These are phyloP conservation scores for Harmothoe impar DNA, from an alignment of 2,888 invertebrate species.

Conservation along the genomic window DNA sequence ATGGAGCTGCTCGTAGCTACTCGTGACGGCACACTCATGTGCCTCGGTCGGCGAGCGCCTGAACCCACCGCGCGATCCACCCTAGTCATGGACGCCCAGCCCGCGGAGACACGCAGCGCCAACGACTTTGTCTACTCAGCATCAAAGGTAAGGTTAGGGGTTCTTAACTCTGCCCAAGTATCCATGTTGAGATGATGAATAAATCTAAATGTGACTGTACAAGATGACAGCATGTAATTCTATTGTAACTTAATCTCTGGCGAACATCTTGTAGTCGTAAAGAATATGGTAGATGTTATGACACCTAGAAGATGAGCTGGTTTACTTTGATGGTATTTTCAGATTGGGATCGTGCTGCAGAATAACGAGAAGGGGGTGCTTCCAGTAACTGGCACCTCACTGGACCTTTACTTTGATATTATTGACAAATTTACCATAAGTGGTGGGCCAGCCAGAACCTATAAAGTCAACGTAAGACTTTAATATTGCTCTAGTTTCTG, in stretches of 20 bases:
- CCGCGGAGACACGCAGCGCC: constrained; percentile 62
- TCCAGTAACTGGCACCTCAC: constrained; percentile 50
- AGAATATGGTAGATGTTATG: too few relatives aligned
- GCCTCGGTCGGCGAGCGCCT: constrained; percentile 73
- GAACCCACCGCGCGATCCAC: not conserved
- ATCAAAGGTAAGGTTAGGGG: constrained; percentile 41
- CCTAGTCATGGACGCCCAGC: constrained; percentile 59
- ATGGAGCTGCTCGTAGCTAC: constrained; percentile 79
- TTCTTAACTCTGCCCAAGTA: not conserved
- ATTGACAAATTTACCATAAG: constrained; percentile 44
- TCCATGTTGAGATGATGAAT: not conserved
- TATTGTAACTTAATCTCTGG: not conserved
- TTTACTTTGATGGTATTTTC: too few relatives aligned
- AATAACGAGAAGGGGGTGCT: constrained; percentile 1
- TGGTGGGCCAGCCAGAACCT: not conserved
- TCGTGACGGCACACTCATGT: constrained; percentile 80
- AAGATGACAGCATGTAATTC: not conserved
- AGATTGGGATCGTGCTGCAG: constrained; percentile 41
- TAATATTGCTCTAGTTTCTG: not conserved
- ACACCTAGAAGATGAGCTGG: too few relatives aligned
- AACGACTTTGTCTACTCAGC: constrained; percentile 63
- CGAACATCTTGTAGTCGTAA: too few relatives aligned
- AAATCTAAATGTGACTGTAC: not conserved
- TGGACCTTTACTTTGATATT: constrained; percentile 44
- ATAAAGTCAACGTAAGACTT: constrained; percentile 59